Evolutionary conservation across 2,888 invertebrate genomes (phyloP).

Genomic region (Acronicta leporina): DNA sequence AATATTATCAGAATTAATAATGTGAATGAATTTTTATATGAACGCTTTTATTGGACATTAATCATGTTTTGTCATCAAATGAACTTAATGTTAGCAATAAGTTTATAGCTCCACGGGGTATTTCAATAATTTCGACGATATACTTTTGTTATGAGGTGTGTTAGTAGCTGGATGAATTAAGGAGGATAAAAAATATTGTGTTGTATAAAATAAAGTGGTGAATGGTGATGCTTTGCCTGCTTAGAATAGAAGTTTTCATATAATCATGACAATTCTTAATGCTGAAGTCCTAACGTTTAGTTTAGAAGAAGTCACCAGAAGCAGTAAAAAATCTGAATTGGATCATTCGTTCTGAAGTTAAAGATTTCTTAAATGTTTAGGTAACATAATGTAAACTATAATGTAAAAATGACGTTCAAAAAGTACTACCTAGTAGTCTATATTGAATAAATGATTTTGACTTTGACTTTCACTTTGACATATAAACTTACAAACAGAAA

Average conservation of each 20-base stretch:
- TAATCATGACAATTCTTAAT: no score
- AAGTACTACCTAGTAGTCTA: no score
- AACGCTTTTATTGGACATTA: slow-evolving; percentile 74
- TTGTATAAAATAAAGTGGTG: neutral
- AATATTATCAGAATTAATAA: slow-evolving; percentile 75
- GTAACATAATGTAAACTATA: no score
- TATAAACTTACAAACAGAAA: no score
- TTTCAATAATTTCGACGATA: slow-evolving; percentile 3
- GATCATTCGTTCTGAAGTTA: no score
- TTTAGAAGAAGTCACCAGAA: no score
- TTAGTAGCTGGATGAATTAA: slow-evolving; percentile 3
- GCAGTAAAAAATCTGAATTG: no score
- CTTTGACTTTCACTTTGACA: no score
- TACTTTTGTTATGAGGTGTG: slow-evolving; percentile 3
- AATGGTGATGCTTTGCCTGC: neutral
- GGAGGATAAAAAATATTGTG: neutral
- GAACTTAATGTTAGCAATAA: slow-evolving; percentile 53
- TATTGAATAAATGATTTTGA: no score
- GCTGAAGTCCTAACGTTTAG: no score
- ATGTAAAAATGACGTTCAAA: no score
- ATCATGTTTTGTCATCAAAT: slow-evolving; percentile 79
- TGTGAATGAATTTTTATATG: slow-evolving; percentile 70
- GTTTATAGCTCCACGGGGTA: slow-evolving; percentile 31
- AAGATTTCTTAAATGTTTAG: no score
- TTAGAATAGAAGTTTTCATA: neutral